These are phyloP conservation scores for Myodes glareolus DNA, from an alignment of 2,113 vertebrate species.

Conservation along the genomic window DNA sequence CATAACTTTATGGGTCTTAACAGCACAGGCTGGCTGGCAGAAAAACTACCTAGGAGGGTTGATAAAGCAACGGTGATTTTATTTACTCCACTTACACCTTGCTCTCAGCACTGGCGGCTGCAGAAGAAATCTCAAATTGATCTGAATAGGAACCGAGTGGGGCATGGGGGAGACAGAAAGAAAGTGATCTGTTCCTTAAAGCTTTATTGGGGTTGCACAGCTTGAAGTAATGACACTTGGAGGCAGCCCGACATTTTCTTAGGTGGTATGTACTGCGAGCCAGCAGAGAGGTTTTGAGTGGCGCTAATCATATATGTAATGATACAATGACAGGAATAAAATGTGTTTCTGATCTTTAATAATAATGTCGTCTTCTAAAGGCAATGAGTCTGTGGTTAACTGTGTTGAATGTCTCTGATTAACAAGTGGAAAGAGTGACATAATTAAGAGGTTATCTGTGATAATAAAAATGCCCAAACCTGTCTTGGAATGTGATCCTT, in stretches of 20 bases:
- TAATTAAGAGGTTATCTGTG: constrained; percentile 85
- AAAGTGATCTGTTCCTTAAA: constrained; percentile 52
- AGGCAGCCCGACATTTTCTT: constrained; percentile 67
- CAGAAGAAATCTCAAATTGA: constrained; percentile 60
- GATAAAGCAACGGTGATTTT: constrained; percentile 78
- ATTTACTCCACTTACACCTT: constrained; percentile 73
- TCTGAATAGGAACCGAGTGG: constrained; percentile 10
- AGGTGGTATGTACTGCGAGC: constrained; percentile 80
- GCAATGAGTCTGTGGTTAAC: constrained; percentile 80
- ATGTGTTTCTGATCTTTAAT: constrained; percentile 84
- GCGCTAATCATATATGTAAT: constrained; percentile 72
- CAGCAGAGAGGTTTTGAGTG: constrained; percentile 81
- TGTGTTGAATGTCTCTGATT: constrained; percentile 82
- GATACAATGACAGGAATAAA: constrained; percentile 73
- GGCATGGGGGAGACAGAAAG: neutral
- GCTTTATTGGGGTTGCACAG: constrained; percentile 56
- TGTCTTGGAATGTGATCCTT: constrained; percentile 86
- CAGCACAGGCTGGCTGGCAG: constrained; percentile 58
- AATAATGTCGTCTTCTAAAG: constrained; percentile 77
- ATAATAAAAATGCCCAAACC: constrained; percentile 84
- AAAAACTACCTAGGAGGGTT: constrained; percentile 79
- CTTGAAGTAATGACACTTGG: constrained; percentile 77
- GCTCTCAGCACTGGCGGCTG: constrained; percentile 37
- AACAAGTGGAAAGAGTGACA: constrained; percentile 85
- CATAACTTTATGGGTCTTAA: constrained; percentile 77